These are phyloP conservation scores for Neria commutata DNA, from an alignment of 2,888 invertebrate genomes.

Conservation along the genomic window DNA sequence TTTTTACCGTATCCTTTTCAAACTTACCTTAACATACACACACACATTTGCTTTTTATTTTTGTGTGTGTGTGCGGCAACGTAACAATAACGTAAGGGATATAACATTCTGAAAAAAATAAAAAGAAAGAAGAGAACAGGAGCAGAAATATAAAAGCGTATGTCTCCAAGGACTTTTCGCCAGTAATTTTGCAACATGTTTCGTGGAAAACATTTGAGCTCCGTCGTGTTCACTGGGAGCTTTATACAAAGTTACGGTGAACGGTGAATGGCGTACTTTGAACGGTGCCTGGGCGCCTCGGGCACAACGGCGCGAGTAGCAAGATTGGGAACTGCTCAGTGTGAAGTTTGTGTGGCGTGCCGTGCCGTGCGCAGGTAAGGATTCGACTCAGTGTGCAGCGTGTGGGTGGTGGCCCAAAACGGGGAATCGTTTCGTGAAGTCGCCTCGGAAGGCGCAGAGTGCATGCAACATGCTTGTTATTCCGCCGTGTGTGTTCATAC, in stretches of 20 bases:
- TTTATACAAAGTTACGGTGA: conserved; percentile 10
- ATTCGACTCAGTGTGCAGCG: background rate
- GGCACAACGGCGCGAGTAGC: background rate
- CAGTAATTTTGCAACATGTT: conserved; percentile 25
- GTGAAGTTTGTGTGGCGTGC: background rate
- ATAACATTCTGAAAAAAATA: too few species aligned
- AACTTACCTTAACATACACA: background rate
- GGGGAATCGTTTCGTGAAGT: background rate
- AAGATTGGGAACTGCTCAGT: background rate
- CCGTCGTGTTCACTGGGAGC: conserved; percentile 11
- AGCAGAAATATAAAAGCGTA: conserved; percentile 9
- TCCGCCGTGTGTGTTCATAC: conserved; percentile 29
- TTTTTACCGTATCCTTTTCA: conserved; percentile 12
- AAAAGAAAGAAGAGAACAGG: too few species aligned
- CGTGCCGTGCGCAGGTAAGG: background rate
- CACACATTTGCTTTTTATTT: background rate
- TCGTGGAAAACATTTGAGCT: conserved; percentile 22
- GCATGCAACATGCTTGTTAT: conserved; percentile 19
- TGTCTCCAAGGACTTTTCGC: conserved; percentile 28
- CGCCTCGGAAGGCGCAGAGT: background rate
- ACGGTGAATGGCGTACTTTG: background rate
- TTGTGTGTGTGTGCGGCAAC: too few species aligned
- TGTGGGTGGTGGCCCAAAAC: background rate
- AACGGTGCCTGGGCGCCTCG: background rate
- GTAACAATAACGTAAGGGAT: too few species aligned